Conservation (phyloP, 37 sponge, comb jelly and placozoan genomes). For the Theonella swinhoei region DNA sequence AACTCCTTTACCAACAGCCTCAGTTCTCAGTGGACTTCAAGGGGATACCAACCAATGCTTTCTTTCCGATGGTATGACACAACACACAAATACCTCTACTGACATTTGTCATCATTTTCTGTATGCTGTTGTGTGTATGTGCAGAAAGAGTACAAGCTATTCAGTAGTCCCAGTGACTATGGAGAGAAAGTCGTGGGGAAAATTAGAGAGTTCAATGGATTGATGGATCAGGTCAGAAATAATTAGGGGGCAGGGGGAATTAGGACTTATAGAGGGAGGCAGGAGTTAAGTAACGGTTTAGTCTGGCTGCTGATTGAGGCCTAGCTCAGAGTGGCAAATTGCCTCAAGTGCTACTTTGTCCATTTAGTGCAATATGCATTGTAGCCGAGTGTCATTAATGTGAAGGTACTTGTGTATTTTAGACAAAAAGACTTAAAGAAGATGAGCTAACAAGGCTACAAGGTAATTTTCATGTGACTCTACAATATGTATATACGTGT, state of each 20-base stretch:
- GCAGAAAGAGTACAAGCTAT: constrained; percentile 55
- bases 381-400: too few relatives aligned
- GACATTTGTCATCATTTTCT: neutral
- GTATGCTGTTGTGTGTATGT: neutral
- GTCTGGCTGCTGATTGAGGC: too few relatives aligned
- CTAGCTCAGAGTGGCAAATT: too few relatives aligned
- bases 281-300: too few relatives aligned
- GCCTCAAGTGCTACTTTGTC: neutral
- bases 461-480: constrained; percentile 4
- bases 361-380: neutral
- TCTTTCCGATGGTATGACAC: constrained; percentile 36
- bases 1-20: constrained; percentile 17
- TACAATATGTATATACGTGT: neutral
- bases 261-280: too few relatives aligned
- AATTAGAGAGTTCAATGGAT: constrained; percentile 60
- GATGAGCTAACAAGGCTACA: constrained; percentile 2
- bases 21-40: constrained; percentile 34
- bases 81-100: neutral
- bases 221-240: constrained; percentile 10
- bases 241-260: neutral
- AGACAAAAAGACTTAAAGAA: constrained; percentile 9
- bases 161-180: constrained; percentile 63
- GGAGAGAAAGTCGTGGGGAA: constrained; percentile 63
- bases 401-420: neutral
- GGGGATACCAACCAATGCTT: constrained; percentile 15